These are phyloP conservation scores for Eupristina koningsbergeri DNA, from an alignment of 1,140 invertebrate genomes.

Conservation along the genomic window DNA sequence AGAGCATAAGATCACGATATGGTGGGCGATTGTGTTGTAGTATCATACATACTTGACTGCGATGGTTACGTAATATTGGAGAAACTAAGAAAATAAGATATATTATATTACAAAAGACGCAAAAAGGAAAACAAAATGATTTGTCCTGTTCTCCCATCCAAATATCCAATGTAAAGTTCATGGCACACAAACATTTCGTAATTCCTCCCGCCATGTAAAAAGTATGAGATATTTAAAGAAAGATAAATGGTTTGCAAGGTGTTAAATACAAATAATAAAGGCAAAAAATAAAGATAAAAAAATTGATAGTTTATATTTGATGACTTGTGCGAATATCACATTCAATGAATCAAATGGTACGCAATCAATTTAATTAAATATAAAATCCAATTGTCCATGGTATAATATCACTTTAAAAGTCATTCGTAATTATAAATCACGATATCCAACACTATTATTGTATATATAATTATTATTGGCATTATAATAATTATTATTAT, in stretches of 20 bases:
- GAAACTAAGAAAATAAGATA: slow-evolving; percentile 23
- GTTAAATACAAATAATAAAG: slow-evolving; percentile 33
- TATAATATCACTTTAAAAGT: slow-evolving; percentile 43
- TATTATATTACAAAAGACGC: slow-evolving; percentile 23
- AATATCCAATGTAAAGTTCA: slow-evolving; percentile 41
- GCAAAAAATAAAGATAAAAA: slow-evolving; percentile 43
- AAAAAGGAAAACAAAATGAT: slow-evolving; percentile 31
- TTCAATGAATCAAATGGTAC: slow-evolving; percentile 52
- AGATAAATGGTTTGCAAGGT: slow-evolving; percentile 40
- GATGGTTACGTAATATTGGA: slow-evolving; percentile 20
- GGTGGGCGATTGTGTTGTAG: slow-evolving; percentile 47
- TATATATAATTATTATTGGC: slow-evolving; percentile 27
- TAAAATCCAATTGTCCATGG: slow-evolving; percentile 27
- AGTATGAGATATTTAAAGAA: slow-evolving; percentile 29
- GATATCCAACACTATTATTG: slow-evolving; percentile 29
- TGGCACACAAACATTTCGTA: slow-evolving; percentile 46
- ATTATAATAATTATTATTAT: not conserved
- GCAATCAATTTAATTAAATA: slow-evolving; percentile 40
- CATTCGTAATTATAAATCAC: slow-evolving; percentile 33
- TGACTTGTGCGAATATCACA: slow-evolving; percentile 38
- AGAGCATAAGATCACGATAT: slow-evolving; percentile 17
- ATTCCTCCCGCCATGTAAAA: slow-evolving; percentile 45
- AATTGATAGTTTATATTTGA: slow-evolving; percentile 47
- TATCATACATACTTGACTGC: slow-evolving; percentile 47
- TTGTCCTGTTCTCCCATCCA: slow-evolving; percentile 44